Conservation (phyloP, 2,888 invertebrate species). For the Desoria tigrina region DNA sequence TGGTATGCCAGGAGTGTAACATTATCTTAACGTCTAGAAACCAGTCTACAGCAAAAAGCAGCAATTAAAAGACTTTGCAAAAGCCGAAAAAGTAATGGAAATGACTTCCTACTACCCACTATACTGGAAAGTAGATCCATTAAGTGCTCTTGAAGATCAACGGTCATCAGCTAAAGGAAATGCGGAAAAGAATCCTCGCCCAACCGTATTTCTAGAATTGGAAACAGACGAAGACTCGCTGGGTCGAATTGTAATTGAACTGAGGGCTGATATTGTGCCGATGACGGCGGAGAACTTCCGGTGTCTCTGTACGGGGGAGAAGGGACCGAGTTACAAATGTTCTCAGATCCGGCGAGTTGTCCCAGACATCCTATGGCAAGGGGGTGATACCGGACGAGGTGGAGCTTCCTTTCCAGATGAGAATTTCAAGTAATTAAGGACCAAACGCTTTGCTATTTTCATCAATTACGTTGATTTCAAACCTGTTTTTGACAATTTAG, state of each 20-base stretch:
- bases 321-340: conserved; percentile 50
- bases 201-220: conserved; percentile 40
- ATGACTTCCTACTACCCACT: conserved; percentile 46
- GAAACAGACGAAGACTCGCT: conserved; percentile 36
- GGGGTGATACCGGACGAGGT: conserved; percentile 47
- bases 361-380: conserved; percentile 48
- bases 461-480: too few relatives aligned
- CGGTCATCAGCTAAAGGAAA: conserved; percentile 31
- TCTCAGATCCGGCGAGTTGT: conserved; percentile 46
- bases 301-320: conserved; percentile 50
- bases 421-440: conserved; percentile 41
- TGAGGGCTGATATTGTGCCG: conserved; percentile 47
- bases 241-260: conserved; percentile 44
- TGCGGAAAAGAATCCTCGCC: conserved; percentile 38
- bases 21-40: too few relatives aligned
- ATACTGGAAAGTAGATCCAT: conserved; percentile 36
- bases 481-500: conserved; percentile 19
- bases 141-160: conserved; percentile 32
- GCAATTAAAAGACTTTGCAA: conserved; percentile 42
- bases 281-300: conserved; percentile 51
- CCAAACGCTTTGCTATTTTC: background rate
- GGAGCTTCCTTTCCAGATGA: conserved; percentile 48
- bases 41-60: conserved; percentile 37
- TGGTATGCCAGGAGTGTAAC: too few relatives aligned
- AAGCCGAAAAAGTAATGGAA: conserved; percentile 38